Base-by-base conservation (phyloP, 2,113 vertebrate genomes). In the Scomber colias region DNA sequence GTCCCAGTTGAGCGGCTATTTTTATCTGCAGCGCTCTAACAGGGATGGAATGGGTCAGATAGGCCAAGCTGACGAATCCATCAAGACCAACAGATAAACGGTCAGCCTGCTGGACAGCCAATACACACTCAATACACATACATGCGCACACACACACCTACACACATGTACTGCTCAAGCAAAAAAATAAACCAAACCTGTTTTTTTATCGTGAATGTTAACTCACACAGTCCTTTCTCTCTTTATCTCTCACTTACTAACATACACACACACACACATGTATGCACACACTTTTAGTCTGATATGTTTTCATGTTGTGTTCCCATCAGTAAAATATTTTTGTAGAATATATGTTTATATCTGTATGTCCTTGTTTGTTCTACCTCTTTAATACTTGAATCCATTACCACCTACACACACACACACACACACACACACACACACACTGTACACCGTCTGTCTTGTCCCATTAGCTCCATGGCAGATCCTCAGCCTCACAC, bases 1-100 rank as follows among this genome's bases (percentile, higher is more conserved):
- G 89, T 93, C 90, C 92, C 90, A 89, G 88, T 90, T 89, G 90
- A 89, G 73, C 66, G 57, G 88, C 88, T 92, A 92, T 92, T 93
- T 92, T 88, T 92, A 91, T 87, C 91, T 54, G 67, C 71, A n/a
- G 76, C 16, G 57, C 70, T 81, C 68, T 68, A 85, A 87, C 76
- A 69, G 82, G 87, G 85, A 92, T 87, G 84, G 79, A 90, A 74
- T 73, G 76, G 90, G 79, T 91, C 88, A 89, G 87, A 89, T 86
- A 88, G 92, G 86, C 84, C 85, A 75, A 64, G 76, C 83, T 85
- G 87, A 90, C 73, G 59, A 85, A 90, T 90, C 84, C 59, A 83
- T 92, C 87, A 82, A 85, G 85, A 88, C 85, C 64, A 60, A 70
- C 75, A 62, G 88, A 90, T 82, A 88, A 90, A 90, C 70, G 83